Percentiles rank a stretch among this genome's conserved stretches.
Evolutionary conservation across 2,888 invertebrate genomes (phyloP).

Genomic region (Caenorhabditis imperialis): DNA sequence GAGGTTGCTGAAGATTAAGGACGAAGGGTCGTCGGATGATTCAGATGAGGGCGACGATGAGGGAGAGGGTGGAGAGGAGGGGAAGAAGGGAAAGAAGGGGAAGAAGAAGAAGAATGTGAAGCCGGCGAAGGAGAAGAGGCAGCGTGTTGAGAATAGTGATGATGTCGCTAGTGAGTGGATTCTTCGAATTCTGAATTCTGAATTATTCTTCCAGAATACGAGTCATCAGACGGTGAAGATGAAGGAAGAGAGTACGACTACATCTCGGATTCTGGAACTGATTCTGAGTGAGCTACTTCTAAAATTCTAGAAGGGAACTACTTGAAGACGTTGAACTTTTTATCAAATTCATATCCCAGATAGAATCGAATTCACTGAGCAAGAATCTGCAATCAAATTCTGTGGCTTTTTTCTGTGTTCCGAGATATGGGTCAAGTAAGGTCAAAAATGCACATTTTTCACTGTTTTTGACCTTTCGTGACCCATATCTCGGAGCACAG

Average conservation of each 20-base stretch:
- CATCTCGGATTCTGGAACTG: constrained; percentile 77
- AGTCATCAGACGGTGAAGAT: constrained; percentile 77
- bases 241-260: constrained; percentile 77
- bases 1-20: constrained; percentile 74
- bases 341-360: background rate
- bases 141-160: constrained; percentile 73
- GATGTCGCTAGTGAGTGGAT: constrained; percentile 72
- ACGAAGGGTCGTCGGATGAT: constrained; percentile 62
- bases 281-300: constrained; percentile 76
- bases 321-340: too few relatives aligned
- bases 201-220: constrained; percentile 64
- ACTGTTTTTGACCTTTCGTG: too few relatives aligned
- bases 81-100: constrained; percentile 49
- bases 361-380: too few relatives aligned
- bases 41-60: constrained; percentile 57
- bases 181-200: background rate
- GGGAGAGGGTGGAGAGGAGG: constrained; percentile 52
- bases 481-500: too few relatives aligned
- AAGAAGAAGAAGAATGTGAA: constrained; percentile 63
- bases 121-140: constrained; percentile 58
- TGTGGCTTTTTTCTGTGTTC: too few relatives aligned
- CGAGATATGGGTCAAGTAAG: too few relatives aligned
- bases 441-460: too few relatives aligned
- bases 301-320: too few relatives aligned
- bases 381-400: too few relatives aligned